Evolutionary conservation across 2,888 invertebrate species (phyloP).

Genomic region (Scaptodrosophila latifasciaeformis): DNA sequence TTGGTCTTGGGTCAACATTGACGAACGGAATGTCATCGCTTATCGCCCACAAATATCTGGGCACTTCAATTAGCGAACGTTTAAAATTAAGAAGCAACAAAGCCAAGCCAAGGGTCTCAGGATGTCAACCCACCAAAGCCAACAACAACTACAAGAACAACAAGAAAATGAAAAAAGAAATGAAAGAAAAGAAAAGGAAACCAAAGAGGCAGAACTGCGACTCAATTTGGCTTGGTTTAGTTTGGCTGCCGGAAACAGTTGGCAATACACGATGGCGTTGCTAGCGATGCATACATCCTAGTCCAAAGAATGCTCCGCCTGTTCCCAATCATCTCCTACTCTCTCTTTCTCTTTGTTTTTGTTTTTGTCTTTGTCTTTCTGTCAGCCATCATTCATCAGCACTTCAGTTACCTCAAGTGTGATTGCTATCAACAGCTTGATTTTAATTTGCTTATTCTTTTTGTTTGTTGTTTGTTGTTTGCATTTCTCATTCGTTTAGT

Average conservation of each 20-base stretch:
- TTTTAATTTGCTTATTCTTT: conserved; percentile 41
- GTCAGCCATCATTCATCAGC: conserved; percentile 37
- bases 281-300: conserved; percentile 62
- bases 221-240: conserved; percentile 4
- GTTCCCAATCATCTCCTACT: not conserved
- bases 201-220: conserved; percentile 12
- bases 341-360: too few relatives aligned
- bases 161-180: not conserved
- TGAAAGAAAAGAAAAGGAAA: not conserved
- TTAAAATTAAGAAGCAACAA: conserved; percentile 54
- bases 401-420: conserved; percentile 48
- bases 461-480: conserved; percentile 4
- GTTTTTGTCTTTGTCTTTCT: conserved; percentile 1
- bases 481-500: not conserved
- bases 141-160: conserved; percentile 10
- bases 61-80: conserved; percentile 62
- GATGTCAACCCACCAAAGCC: not conserved
- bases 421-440: conserved; percentile 68
- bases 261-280: conserved; percentile 40
- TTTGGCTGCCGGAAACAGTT: conserved; percentile 46
- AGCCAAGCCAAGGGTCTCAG: conserved; percentile 29
- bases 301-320: conserved; percentile 1
- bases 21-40: too few relatives aligned
- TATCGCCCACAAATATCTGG: not conserved
- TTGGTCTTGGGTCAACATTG: too few relatives aligned